phyloP scores from a whole-genome alignment of 2,797 vertebrate genomes.

The Botia almorhae region DNA sequence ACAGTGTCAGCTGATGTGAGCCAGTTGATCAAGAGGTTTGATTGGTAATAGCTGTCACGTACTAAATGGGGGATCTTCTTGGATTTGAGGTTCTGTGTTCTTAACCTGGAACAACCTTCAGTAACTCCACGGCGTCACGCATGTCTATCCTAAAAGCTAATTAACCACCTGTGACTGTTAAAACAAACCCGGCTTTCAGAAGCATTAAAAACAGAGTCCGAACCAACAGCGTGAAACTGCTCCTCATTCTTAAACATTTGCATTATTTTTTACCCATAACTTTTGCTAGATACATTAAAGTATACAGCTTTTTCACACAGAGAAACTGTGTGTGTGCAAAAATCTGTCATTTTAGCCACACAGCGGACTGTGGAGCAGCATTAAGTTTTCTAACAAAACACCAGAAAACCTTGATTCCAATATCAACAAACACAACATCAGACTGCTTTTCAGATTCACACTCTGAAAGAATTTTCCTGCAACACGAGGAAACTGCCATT shows the following conservation, averaged over 20 bases:
- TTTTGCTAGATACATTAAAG: neutral
- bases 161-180: slow-evolving; percentile 74
- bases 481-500: neutral
- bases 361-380: neutral
- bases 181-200: neutral
- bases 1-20: neutral
- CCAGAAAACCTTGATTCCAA: slow-evolving; percentile 5
- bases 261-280: neutral
- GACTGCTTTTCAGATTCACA: neutral
- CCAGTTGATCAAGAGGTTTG: neutral
- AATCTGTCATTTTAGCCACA: neutral
- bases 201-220: too few species aligned
- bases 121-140: slow-evolving; percentile 44
- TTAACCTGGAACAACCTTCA: slow-evolving; percentile 41
- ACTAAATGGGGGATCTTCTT: neutral
- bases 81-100: slow-evolving; percentile 50
- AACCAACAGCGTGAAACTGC: neutral
- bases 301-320: neutral
- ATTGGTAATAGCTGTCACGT: slow-evolving; percentile 2
- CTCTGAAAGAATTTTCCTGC: neutral
- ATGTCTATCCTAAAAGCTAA: slow-evolving; percentile 72
- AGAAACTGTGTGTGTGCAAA: neutral
- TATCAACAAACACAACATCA: neutral
- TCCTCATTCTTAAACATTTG: neutral
- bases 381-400: neutral